These are phyloP conservation scores for Odontophorus gujanensis DNA, from an alignment of 2,113 vertebrate genomes.

Conservation along the genomic window DNA sequence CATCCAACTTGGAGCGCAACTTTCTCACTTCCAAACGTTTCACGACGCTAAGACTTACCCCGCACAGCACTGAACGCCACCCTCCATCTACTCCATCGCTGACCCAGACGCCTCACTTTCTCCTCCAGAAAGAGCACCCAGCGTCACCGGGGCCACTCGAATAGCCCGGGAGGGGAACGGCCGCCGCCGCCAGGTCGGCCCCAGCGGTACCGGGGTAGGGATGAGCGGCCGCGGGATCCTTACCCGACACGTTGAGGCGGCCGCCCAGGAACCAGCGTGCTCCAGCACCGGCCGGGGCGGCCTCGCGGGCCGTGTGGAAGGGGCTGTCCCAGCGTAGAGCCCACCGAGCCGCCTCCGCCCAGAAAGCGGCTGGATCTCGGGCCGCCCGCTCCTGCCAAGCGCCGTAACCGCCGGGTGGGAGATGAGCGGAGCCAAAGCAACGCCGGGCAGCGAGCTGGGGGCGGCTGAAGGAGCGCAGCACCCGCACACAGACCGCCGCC, in stretches of 20 bases:
- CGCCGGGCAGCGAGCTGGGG: not conserved
- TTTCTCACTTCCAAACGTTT: not conserved
- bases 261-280: conserved; percentile 90
- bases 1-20: not conserved
- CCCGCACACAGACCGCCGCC: not conserved
- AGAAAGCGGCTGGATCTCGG: conserved; percentile 83
- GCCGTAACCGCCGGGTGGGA: conserved; percentile 59
- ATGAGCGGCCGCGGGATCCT: conserved; percentile 18
- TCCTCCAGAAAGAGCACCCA: too few relatives aligned
- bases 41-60: not conserved
- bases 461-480: not conserved
- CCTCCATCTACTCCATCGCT: not conserved
- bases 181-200: not conserved
- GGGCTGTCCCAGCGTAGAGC: conserved; percentile 81
- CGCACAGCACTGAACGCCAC: not conserved
- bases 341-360: conserved; percentile 82
- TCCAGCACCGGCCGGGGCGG: conserved; percentile 74
- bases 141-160: not conserved
- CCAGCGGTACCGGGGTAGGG: not conserved
- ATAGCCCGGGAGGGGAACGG: not conserved
- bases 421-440: not conserved
- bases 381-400: conserved; percentile 78
- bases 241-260: conserved; percentile 89
- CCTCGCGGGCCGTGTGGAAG: conserved; percentile 80
- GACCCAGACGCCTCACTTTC: not conserved